These are phyloP conservation scores for Pasiphila rectangulata DNA, from an alignment of 2,888 invertebrate genomes.

Conservation along the genomic window DNA sequence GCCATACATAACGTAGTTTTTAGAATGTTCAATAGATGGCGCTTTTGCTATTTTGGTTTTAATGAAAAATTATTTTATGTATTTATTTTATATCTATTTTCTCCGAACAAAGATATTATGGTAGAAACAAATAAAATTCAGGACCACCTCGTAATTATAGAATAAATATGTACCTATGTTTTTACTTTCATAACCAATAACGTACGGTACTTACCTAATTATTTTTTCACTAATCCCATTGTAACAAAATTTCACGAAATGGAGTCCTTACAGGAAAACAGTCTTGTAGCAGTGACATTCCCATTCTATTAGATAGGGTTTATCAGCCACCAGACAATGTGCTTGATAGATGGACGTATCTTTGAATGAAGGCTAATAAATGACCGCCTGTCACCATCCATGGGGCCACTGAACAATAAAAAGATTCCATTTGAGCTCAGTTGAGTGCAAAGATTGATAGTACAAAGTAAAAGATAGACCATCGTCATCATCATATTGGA, in stretches of 20 bases:
- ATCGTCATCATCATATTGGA: too few relatives aligned
- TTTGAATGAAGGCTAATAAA: constrained; percentile 23
- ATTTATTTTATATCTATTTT: too few relatives aligned
- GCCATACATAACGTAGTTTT: too few relatives aligned
- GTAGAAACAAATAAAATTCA: too few relatives aligned
- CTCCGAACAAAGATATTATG: too few relatives aligned
- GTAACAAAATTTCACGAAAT: background rate
- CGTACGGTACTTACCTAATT: too few relatives aligned
- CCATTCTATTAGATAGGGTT: constrained; percentile 25
- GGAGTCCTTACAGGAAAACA: constrained; percentile 12
- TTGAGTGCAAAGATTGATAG: constrained; percentile 24
- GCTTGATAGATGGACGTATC: constrained; percentile 23
- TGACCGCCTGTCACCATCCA: constrained; percentile 22
- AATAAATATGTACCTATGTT: too few relatives aligned
- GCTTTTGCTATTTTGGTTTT: too few relatives aligned
- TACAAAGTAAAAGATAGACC: constrained; percentile 6
- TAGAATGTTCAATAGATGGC: too few relatives aligned
- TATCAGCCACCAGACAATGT: constrained; percentile 22
- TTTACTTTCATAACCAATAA: too few relatives aligned
- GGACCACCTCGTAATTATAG: too few relatives aligned
- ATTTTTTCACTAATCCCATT: background rate
- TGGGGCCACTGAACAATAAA: constrained; percentile 20
- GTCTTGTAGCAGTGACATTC: constrained; percentile 10
- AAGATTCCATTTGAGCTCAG: constrained; percentile 22
- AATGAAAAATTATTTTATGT: too few relatives aligned